Base-by-base conservation (phyloP, 2,888 invertebrate genomes). In the Cephus sareptanus region DNA sequence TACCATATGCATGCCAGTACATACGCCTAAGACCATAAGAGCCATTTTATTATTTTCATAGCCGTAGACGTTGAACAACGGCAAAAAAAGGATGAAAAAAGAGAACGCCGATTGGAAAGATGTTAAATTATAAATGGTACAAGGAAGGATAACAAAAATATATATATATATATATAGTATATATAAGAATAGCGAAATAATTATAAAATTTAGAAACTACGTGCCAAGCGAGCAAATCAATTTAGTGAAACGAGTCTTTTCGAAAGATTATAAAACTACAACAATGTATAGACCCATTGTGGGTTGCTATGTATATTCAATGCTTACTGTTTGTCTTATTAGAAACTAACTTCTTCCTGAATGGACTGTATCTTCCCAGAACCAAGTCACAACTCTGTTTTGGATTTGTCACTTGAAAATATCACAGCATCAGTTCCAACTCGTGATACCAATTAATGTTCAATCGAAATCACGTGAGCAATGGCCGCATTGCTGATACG, bases 401-500 rank as follows among this genome's bases (percentile, higher is more conserved):
- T 15, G 37, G 4, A 40, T 40, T 23, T 40, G 15, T 40, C 1
- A 23, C 6, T 56, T 23, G 2, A 23, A 56, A 23, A 56, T 56
- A 56, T 23, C 1, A 23, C 23, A 2, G 40, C 9, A 23, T 56
- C 40, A 15, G 23, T 40, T 9, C 40, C 40, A 40, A 6, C 15
- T 23, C 6, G 40, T 23, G 15, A 23, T 6, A 40, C 1, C 15
- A 40, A 40, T 6, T 56, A 56, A 69, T 34, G 73, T 77, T 56
- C 56, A 31, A 31, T 33, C 34, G 35, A 35, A n/a, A 73, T 31
- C 15, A 30, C 34, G 33, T 30, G 13, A 76, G 31, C 76, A 76
- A 37, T 73, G 73, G 35, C 34, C 30, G 69, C 13, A 76, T 23
- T 23, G 37, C 68, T 11, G 70, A 69, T 78, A 75, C 75, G 85